phyloP scores from a whole-genome alignment of 1,140 invertebrate species.

The Drosophila prosaltans region DNA sequence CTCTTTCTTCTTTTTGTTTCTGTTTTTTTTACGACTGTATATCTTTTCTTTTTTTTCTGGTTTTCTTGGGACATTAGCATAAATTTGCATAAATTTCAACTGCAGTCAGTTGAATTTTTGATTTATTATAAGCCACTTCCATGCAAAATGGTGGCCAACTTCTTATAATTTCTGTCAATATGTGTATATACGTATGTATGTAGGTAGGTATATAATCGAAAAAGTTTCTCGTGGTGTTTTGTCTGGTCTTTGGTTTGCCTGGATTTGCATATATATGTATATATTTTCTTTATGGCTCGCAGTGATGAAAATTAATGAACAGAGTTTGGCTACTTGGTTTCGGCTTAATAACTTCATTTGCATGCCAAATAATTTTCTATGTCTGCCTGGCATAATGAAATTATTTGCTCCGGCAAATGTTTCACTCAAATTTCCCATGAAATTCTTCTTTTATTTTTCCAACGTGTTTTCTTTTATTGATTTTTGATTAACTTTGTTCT shows the following conservation, averaged over 20 bases:
- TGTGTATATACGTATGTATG: conserved; percentile 42
- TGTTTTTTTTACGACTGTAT: conserved; percentile 9
- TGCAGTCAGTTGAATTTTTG: conserved; percentile 32
- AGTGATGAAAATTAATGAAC: conserved; percentile 62
- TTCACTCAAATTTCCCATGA: neutral
- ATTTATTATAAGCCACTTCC: conserved; percentile 32
- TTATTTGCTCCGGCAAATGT: neutral
- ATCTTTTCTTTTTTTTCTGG: neutral
- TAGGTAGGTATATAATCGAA: conserved; percentile 64
- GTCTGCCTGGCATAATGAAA: neutral
- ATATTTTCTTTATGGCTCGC: conserved; percentile 13
- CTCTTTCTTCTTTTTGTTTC: conserved; percentile 26
- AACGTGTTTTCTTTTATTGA: conserved; percentile 31
- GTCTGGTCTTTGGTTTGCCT: conserved; percentile 17
- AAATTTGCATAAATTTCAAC: conserved; percentile 70
- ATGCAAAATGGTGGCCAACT: conserved; percentile 34
- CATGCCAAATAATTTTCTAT: conserved; percentile 10
- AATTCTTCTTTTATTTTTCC: neutral
- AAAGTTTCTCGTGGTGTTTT: conserved; percentile 47
- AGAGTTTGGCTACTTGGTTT: conserved; percentile 21
- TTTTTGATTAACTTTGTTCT: conserved; percentile 35
- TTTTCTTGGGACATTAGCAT: conserved; percentile 42
- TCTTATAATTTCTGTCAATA: conserved; percentile 55
- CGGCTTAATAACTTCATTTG: conserved; percentile 19
- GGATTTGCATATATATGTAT: conserved; percentile 36